Evolutionary conservation across 2,888 invertebrate species (phyloP), one percentile per base, ranked within the genome.

Genomic region (Parnassius mnemosyne): DNA sequence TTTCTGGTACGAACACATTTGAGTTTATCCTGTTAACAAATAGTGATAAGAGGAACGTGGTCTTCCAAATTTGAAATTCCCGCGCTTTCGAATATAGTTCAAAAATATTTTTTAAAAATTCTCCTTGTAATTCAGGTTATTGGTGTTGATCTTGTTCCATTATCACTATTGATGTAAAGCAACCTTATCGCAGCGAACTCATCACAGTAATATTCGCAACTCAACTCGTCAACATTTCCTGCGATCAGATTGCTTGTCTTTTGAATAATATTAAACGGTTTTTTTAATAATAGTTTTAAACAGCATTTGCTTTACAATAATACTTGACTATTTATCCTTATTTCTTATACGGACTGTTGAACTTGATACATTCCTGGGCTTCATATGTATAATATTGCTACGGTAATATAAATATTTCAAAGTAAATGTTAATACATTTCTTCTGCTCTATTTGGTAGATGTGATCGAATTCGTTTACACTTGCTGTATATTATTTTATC

Each of bases 1-100:
- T 90, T 90, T 78, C 88, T 90, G 89, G 89, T 90, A 86, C 77
- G 80, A 53, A 74, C 66, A 70, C 60, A 67, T 71, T 76, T 59
- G 20, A 55, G 55, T 63, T 59, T 54, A 43, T 75, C 70, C 73
- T 74, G 68, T 67, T 68, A 69, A 63, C 53, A 43, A 54, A 49
- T 44, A 65, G 66, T 75, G 68, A 70, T 67, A 68, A 65, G 34
- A 57, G 56, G 55, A 65, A 66, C 56, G 57, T 57, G 25, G 20
- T 61, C 54, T 52, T 51, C 54, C n/a, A 53, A 64, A 46, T 56
- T 59, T 51, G 10, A 65, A 56, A 57, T 47, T 63, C 59, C 65
- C 64, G 66, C 53, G 43, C 34, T 60, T 57, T 57, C 9, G n/a
- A 10, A 52, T n/a, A 10, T 25, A 2, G 5, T n/a, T 9, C 44